Conservation (phyloP, 2,797 vertebrate species). For the Oryzias dopingdopingensis region DNA sequence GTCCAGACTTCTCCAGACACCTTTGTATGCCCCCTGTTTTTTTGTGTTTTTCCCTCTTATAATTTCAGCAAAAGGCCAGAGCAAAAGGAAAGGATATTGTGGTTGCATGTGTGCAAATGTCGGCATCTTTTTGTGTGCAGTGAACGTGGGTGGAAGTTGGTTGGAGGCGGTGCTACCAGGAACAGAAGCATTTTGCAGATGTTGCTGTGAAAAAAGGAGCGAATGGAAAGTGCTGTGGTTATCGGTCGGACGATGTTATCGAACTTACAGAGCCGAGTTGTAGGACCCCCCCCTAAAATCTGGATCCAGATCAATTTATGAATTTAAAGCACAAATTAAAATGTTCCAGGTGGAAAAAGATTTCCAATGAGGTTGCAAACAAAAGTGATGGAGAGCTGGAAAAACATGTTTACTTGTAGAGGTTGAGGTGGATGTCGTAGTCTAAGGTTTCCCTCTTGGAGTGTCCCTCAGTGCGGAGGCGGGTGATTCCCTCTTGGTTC, state of each 20-base stretch:
- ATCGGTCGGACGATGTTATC: constrained; percentile 73
- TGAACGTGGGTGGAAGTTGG: constrained; percentile 59
- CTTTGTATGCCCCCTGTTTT: constrained; percentile 26
- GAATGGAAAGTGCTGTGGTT: constrained; percentile 87
- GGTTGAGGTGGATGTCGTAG: constrained; percentile 80
- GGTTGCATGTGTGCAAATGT: constrained; percentile 33
- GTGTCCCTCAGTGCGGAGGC: constrained; percentile 81
- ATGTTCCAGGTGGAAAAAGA: constrained; percentile 15
- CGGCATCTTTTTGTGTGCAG: constrained; percentile 37
- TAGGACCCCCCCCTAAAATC: constrained; percentile 58
- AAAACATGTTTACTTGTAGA: constrained; percentile 92
- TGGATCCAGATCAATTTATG: constrained; percentile 10
- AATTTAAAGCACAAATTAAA: constrained; percentile 1
- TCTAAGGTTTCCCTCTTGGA: constrained; percentile 93
- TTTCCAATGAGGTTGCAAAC: constrained; percentile 22
- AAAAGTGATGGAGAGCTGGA: constrained; percentile 64
- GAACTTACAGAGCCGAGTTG: constrained; percentile 73
- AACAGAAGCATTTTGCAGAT: constrained; percentile 80
- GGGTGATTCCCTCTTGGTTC: constrained; percentile 83
- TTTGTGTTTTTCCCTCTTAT: constrained; percentile 25
- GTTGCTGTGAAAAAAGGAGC: constrained; percentile 66
- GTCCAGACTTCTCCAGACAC: constrained; percentile 19
- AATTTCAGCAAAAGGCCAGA: constrained; percentile 43
- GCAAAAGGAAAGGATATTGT: constrained; percentile 53
- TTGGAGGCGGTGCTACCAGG: constrained; percentile 69